phyloP scores from a whole-genome alignment of 2,113 vertebrate genomes.

The Proterorhinus semilunaris region DNA sequence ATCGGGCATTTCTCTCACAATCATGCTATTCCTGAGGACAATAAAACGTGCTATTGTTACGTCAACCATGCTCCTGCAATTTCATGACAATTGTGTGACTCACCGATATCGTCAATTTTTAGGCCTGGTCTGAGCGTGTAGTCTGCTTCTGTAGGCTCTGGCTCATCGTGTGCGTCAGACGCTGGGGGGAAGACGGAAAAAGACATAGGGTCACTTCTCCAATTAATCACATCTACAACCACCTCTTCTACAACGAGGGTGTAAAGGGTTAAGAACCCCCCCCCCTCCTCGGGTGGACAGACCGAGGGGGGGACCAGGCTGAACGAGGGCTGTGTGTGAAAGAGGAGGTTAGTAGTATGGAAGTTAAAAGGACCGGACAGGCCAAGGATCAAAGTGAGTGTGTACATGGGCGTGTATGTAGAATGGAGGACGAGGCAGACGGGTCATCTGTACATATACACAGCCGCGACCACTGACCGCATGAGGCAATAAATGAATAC shows the following conservation, averaged over 20 bases:
- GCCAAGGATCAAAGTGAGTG: slow-evolving; percentile 67
- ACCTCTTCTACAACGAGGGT: slow-evolving; percentile 42
- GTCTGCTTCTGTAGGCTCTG: slow-evolving; percentile 86
- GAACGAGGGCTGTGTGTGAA: slow-evolving; percentile 50
- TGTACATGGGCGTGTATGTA: slow-evolving; percentile 27
- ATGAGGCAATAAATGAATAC: slow-evolving; percentile 63
- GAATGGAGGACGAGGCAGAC: slow-evolving; percentile 19
- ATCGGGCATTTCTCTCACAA: too few relatives aligned
- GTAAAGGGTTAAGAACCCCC: slow-evolving; percentile 43
- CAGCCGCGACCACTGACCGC: slow-evolving; percentile 63
- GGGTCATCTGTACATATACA: slow-evolving; percentile 63
- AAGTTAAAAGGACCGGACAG: slow-evolving; percentile 72
- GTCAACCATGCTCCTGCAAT: background rate
- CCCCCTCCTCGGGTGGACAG: slow-evolving; percentile 30
- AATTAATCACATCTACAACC: slow-evolving; percentile 52
- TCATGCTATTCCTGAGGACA: too few relatives aligned
- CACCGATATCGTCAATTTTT: slow-evolving; percentile 93
- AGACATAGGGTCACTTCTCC: slow-evolving; percentile 40
- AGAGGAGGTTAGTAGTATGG: slow-evolving; percentile 64
- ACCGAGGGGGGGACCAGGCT: slow-evolving; percentile 49
- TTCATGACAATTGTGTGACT: slow-evolving; percentile 54
- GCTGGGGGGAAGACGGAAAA: slow-evolving; percentile 72
- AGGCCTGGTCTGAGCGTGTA: slow-evolving; percentile 92
- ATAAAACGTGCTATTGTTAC: background rate
- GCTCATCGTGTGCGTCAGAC: slow-evolving; percentile 85